Percentiles rank a stretch among this genome's conserved stretches.
Evolutionary conservation across 2,888 invertebrate species (phyloP).

Genomic region (Agrochola macilenta): DNA sequence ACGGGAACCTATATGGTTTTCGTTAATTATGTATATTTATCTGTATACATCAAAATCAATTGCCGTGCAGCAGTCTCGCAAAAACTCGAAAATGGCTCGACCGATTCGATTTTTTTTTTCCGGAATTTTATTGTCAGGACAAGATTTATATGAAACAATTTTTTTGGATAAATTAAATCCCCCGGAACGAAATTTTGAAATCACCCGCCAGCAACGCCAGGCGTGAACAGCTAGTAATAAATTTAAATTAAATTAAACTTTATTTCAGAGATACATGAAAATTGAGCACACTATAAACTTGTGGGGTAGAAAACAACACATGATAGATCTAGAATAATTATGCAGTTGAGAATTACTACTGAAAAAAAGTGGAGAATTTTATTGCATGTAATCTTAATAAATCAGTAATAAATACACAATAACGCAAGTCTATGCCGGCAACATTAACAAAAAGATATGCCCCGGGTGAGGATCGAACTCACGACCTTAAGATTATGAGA

Average conservation of each 20-base stretch:
- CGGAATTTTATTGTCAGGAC: too few species aligned
- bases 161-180: too few species aligned
- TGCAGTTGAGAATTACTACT: not conserved
- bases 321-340: not conserved
- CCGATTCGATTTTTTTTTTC: too few species aligned
- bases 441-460: constrained; percentile 51
- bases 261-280: not conserved
- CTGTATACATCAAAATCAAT: too few species aligned
- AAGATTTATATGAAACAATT: too few species aligned
- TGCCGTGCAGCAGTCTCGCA: too few species aligned
- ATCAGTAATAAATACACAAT: not conserved
- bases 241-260: too few species aligned
- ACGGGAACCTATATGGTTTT: not conserved
- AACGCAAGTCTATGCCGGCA: accelerated
- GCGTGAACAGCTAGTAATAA: too few species aligned
- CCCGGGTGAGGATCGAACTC: constrained; percentile 71
- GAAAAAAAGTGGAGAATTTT: not conserved
- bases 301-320: not conserved
- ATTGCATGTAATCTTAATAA: not conserved
- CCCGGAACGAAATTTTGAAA: too few species aligned
- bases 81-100: too few species aligned
- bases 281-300: not conserved
- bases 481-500: constrained; percentile 98
- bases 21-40: too few species aligned
- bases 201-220: too few species aligned